These are phyloP conservation scores for Paratrypauchen microcephalus DNA, from an alignment of 2,797 vertebrate species.

Conservation along the genomic window DNA sequence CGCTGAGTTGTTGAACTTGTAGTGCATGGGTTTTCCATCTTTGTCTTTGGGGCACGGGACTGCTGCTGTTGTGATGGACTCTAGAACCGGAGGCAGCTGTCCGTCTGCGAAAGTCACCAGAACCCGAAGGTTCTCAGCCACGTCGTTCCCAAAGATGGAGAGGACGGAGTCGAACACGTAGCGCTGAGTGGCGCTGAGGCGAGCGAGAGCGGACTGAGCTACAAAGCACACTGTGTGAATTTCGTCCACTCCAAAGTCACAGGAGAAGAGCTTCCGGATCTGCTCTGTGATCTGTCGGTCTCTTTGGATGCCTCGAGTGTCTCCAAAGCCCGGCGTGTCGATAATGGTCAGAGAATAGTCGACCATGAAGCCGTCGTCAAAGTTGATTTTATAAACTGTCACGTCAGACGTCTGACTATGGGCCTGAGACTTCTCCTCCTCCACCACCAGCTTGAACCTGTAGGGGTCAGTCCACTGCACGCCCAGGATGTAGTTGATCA, in stretches of 20 bases:
- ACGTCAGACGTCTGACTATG: conserved; percentile 31
- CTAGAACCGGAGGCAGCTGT: too few species aligned
- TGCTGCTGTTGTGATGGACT: background rate
- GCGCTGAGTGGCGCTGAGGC: too few species aligned
- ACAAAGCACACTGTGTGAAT: too few species aligned
- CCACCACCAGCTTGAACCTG: too few species aligned
- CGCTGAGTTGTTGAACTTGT: conserved; percentile 7
- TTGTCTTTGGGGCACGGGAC: background rate
- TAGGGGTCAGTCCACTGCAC: too few species aligned
- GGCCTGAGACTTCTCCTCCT: background rate
- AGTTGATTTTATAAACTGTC: conserved; percentile 39
- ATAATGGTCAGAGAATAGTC: conserved; percentile 14
- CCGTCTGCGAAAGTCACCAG: too few species aligned
- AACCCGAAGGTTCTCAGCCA: too few species aligned
- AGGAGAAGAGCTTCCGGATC: conserved; percentile 37
- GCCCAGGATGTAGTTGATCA: too few species aligned
- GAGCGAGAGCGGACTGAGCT: too few species aligned
- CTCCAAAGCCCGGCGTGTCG: conserved; percentile 51
- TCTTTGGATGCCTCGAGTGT: conserved; percentile 29
- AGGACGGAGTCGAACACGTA: too few species aligned
- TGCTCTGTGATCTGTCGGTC: conserved; percentile 47
- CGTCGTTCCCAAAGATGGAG: too few species aligned
- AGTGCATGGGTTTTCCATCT: background rate
- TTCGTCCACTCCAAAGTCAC: conserved; percentile 18
- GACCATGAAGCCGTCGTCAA: conserved; percentile 27